These are phyloP conservation scores for Andrena praecox DNA, from an alignment of 2,888 invertebrate species.

Conservation along the genomic window DNA sequence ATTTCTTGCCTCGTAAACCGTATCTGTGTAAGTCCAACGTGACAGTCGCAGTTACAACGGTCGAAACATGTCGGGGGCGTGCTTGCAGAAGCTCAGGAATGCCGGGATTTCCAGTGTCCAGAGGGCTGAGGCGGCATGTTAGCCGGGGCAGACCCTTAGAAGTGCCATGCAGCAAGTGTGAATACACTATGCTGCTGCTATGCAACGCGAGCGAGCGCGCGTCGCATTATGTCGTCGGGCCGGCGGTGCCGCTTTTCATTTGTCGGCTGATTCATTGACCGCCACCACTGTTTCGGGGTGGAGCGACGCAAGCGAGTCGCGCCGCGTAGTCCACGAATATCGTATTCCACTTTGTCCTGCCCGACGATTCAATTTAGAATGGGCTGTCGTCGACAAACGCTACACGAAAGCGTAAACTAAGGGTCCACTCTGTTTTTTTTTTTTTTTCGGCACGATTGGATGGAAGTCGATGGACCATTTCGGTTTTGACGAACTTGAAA, in stretches of 20 bases:
- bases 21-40: neutral
- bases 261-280: constrained; percentile 42
- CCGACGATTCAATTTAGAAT: constrained; percentile 17
- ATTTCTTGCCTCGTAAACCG: neutral
- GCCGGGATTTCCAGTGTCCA: constrained; percentile 30
- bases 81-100: constrained; percentile 34
- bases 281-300: constrained; percentile 21
- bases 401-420: neutral
- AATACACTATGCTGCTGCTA: constrained; percentile 24
- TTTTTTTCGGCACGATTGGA: neutral
- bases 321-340: neutral
- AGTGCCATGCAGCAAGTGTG: constrained; percentile 46
- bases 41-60: constrained; percentile 21
- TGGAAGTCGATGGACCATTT: neutral
- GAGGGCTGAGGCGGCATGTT: constrained; percentile 10
- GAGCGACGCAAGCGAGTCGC: constrained; percentile 1
- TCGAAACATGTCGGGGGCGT: constrained; percentile 12
- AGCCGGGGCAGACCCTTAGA: constrained; percentile 20
- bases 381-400: neutral
- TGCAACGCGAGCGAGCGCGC: constrained; percentile 24
- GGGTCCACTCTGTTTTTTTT: neutral
- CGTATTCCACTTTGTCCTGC: constrained; percentile 1
- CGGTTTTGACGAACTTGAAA: neutral
- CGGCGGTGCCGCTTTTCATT: constrained; percentile 30
- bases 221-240: constrained; percentile 19